Evolutionary conservation across 2,113 vertebrate genomes (phyloP).

Genomic region (Cynoglossus semilaevis): DNA sequence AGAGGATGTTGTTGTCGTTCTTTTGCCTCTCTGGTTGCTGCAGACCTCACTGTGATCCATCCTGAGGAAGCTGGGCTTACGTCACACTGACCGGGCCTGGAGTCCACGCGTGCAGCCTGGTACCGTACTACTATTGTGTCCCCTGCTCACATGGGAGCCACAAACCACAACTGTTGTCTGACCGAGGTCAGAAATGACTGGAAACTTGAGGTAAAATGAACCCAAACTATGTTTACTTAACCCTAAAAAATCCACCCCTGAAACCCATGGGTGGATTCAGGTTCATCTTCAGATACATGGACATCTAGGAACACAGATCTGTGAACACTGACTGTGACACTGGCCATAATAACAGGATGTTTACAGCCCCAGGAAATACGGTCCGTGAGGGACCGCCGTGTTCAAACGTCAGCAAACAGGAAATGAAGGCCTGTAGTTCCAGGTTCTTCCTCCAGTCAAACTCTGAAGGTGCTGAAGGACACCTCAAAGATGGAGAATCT

Average conservation of each 20-base stretch:
- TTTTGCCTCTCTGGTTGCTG: conserved; percentile 52
- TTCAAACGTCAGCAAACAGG: conserved; percentile 33
- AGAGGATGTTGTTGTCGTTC: conserved; percentile 80
- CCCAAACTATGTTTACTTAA: no score
- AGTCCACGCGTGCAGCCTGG: conserved; percentile 42
- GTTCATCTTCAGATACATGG: no score
- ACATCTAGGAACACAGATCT: not conserved
- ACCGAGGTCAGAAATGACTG: no score
- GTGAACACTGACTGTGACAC: conserved; percentile 41
- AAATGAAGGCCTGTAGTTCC: conserved; percentile 35
- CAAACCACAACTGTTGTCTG: not conserved
- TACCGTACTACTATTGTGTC: conserved; percentile 9
- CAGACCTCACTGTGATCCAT: conserved; percentile 66
- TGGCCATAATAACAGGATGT: conserved; percentile 76
- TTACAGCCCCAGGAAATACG: conserved; percentile 55
- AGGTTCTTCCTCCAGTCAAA: conserved; percentile 23
- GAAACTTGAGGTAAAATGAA: no score
- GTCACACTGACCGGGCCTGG: conserved; percentile 57
- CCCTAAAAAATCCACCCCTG: no score
- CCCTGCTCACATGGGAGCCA: conserved; percentile 15
- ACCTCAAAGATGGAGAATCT: no score
- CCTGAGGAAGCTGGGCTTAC: conserved; percentile 75
- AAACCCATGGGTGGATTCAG: no score
- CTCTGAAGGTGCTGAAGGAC: no score
- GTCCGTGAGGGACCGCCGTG: conserved; percentile 32